phyloP scores from a whole-genome alignment of 2,113 vertebrate genomes.

The Cyanoliseus patagonus region DNA sequence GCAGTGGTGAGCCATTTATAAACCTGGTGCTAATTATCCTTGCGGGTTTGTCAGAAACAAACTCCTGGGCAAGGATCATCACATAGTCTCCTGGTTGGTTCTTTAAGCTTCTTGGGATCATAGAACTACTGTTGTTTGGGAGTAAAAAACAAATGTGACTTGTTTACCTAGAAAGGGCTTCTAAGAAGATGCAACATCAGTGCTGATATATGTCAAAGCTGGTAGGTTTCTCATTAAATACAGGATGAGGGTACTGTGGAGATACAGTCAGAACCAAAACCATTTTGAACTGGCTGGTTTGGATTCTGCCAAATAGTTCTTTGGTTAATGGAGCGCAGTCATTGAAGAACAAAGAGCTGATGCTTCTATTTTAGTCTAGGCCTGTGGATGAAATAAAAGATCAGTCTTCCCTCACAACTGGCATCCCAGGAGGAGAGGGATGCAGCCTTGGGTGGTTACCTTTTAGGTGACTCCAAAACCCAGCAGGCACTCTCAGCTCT shows the following conservation, averaged over 20 bases:
- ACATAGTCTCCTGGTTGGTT: not conserved
- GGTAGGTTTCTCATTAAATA: not conserved
- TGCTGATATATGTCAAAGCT: not conserved
- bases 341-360: not conserved
- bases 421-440: not conserved
- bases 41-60: not conserved
- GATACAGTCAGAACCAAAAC: not conserved
- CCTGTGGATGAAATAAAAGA: not conserved
- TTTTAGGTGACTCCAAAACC: not conserved
- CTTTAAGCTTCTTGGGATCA: not conserved
- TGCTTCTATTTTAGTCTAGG: not conserved
- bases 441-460: not conserved
- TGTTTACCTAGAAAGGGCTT: not conserved
- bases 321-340: not conserved
- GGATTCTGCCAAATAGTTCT: not conserved
- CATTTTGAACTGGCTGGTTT: not conserved
- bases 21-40: not conserved
- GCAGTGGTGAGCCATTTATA: not conserved
- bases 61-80: not conserved
- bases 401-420: not conserved
- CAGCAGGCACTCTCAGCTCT: not conserved
- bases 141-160: not conserved
- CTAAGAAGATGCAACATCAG: not conserved
- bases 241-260: not conserved
- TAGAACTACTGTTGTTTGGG: not conserved